Base-by-base conservation (phyloP, 2,888 invertebrate species). In the Adineta ricciae region DNA sequence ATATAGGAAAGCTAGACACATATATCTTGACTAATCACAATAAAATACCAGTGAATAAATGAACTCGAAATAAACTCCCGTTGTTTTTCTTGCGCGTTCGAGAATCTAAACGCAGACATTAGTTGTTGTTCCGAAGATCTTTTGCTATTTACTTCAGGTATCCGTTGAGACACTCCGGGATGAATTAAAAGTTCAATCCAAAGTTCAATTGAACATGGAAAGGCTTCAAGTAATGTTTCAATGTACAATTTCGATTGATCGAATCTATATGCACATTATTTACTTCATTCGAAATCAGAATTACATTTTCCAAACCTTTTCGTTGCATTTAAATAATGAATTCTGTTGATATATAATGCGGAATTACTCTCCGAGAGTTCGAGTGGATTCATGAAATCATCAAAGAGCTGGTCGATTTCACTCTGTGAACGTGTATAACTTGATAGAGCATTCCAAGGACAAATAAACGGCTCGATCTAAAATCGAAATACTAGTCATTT, bases 161-260 rank as follows among this genome's bases (percentile, higher is more conserved):
- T 11, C 19, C 32, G 32, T 36, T 64, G 32, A 7, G 24, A 64
- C 19, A 64, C 3, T 64, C 32, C 64, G 0, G 64, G 64, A 64
- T 64, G 27, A 7, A 64, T 27, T 36, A 64, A 64, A 32, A 64
- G 64, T 64, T 64, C 64, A 19, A 64, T 64, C 64, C 64, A 64
- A 64, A 64, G 64, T 64, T 64, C 64, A 64, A 64, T 64, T 32
- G 64, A 64, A 64, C 32, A 64, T 64, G 64, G 64, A 64, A 64
- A 64, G 27, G 16, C 19, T 64, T 64, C 64, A 16, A 64, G 32
- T 64, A 64, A 32, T 64, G 32, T 16, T 64, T 64, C 32, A 24
- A 32, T 64, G 32, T 36, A 64, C 32, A 16, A 2, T 64, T 64
- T 16, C 32, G 64, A 64, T 32, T 64, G 19, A 64, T 64, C 32